phyloP scores from a whole-genome alignment of 2,888 invertebrate species.

The Brenthis hecate region DNA sequence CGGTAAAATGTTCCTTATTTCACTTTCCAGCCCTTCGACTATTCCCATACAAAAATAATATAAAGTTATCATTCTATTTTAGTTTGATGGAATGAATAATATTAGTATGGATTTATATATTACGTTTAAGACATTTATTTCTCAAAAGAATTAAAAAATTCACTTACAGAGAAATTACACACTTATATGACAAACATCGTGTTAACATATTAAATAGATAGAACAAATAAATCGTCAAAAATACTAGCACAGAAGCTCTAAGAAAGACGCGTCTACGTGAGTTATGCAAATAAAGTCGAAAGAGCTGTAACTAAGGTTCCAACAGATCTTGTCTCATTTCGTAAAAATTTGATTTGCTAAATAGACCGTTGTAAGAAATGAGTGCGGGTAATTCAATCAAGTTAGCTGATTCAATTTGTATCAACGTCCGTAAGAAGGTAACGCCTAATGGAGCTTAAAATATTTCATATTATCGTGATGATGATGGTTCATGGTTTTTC shows the following conservation, averaged over 20 bases:
- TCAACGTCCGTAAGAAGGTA: conserved; percentile 22
- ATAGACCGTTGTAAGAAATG: conserved; percentile 51
- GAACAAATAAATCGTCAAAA: neutral
- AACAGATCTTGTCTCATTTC: conserved; percentile 45
- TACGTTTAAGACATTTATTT: too few species aligned
- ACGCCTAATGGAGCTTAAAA: conserved; percentile 10
- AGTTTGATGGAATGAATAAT: too few species aligned
- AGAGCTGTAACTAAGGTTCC: conserved; percentile 13
- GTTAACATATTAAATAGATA: too few species aligned
- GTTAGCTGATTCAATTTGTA: conserved; percentile 61
- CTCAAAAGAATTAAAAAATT: too few species aligned
- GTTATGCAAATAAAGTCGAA: conserved; percentile 17
- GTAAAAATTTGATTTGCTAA: conserved; percentile 52
- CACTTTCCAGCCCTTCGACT: too few species aligned
- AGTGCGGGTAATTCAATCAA: conserved; percentile 52
- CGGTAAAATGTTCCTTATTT: too few species aligned
- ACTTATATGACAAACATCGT: too few species aligned
- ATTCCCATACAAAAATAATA: too few species aligned
- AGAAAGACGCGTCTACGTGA: neutral
- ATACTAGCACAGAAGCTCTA: neutral
- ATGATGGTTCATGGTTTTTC: neutral
- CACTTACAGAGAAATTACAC: too few species aligned
- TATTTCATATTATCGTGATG: neutral
- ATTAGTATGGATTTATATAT: too few species aligned
- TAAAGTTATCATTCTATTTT: too few species aligned